Conservation (phyloP, 1,140 invertebrate genomes). For the Yoshiicerus persimilis region DNA sequence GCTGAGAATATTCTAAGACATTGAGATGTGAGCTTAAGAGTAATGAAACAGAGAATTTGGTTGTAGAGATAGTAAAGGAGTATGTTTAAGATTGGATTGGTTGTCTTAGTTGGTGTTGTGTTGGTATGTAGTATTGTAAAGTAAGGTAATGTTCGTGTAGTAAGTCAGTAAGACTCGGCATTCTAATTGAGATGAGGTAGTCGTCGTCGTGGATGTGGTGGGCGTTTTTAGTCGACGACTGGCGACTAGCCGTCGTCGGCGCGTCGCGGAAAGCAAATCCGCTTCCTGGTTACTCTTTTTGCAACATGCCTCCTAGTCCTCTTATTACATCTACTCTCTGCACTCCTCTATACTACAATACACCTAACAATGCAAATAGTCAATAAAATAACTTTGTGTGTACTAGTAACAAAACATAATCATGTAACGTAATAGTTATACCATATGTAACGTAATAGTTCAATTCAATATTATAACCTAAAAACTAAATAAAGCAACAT, state of each 20-base stretch:
- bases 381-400: not conserved
- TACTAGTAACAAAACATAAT: not conserved
- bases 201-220: slow-evolving; percentile 14
- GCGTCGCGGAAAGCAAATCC: slow-evolving; percentile 17
- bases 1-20: not conserved
- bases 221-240: slow-evolving; percentile 11
- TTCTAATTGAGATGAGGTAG: slow-evolving; percentile 10
- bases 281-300: slow-evolving; percentile 21
- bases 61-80: not conserved
- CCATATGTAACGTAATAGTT: not conserved
- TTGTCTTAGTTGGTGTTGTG: too few relatives aligned
- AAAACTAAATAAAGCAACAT: not conserved
- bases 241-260: not conserved
- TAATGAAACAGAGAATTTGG: not conserved
- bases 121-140: not conserved
- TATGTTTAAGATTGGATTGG: not conserved
- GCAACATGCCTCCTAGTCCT: slow-evolving; percentile 6
- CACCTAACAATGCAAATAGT: not conserved
- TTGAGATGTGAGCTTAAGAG: too few relatives aligned
- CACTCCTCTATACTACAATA: not conserved
- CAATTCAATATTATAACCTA: not conserved
- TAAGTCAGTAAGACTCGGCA: not conserved
- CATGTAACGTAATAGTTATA: not conserved
- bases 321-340: not conserved
- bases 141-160: not conserved